A percentile compares a stretch with the other conserved stretches of the same genome.
Evolutionary conservation across 2,113 vertebrate genomes (phyloP).

Genomic region (Mus pahari): DNA sequence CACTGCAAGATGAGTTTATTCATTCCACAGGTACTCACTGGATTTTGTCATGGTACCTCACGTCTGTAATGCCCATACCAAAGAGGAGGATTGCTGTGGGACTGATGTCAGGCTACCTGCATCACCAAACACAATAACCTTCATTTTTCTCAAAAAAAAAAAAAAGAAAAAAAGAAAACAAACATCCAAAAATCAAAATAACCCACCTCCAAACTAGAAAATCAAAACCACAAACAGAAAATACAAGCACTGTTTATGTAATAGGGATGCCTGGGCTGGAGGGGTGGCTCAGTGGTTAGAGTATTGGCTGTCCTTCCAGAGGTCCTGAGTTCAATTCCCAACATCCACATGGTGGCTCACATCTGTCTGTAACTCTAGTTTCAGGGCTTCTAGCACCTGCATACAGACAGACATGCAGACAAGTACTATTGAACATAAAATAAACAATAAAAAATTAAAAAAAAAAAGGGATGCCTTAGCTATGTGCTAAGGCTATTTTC

Average conservation of each 20-base stretch:
- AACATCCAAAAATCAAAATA: neutral
- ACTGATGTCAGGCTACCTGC: neutral
- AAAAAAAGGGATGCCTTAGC: too few relatives aligned
- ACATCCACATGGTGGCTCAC: too few relatives aligned
- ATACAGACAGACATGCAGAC: too few relatives aligned
- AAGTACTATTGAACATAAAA: too few relatives aligned
- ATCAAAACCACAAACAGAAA: neutral
- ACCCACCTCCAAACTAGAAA: neutral
- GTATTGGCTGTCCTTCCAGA: too few relatives aligned
- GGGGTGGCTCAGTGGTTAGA: too few relatives aligned
- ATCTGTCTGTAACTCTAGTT: too few relatives aligned
- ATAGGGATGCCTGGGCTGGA: too few relatives aligned
- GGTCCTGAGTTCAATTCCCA: too few relatives aligned
- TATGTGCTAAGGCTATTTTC: neutral
- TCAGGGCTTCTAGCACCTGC: too few relatives aligned
- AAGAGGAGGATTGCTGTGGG: neutral
- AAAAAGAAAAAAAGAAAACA: neutral
- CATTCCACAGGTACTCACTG: neutral
- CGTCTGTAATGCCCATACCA: neutral
- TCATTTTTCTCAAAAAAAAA: neutral
- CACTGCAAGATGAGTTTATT: neutral
- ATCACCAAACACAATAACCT: neutral
- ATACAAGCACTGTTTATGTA: neutral
- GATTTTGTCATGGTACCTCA: neutral
- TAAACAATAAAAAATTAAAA: too few relatives aligned